Conservation (phyloP, 2,797 vertebrate species). For the Phrynocephalus vlangalii region DNA sequence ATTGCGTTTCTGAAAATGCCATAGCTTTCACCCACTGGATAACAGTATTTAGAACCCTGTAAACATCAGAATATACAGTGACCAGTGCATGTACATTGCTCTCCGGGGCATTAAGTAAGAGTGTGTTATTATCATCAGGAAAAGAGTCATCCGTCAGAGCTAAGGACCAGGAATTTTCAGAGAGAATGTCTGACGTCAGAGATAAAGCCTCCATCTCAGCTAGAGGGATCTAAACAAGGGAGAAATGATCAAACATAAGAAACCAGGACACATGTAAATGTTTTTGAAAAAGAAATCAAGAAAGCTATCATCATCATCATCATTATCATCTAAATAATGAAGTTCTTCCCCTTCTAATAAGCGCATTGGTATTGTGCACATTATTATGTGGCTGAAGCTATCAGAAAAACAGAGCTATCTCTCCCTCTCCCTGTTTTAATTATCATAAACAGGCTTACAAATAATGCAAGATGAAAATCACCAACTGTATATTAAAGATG, state of each 20-base stretch:
- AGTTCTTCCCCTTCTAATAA: slow-evolving; percentile 54
- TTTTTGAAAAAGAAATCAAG: slow-evolving; percentile 48
- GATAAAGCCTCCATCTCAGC: slow-evolving; percentile 99
- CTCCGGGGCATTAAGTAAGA: slow-evolving; percentile 95
- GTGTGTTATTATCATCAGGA: slow-evolving; percentile 93
- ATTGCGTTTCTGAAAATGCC: slow-evolving; percentile 56
- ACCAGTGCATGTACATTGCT: slow-evolving; percentile 94
- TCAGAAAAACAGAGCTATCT: slow-evolving; percentile 42
- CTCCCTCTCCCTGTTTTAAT: background rate
- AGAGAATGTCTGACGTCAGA: slow-evolving; percentile 92
- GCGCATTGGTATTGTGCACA: slow-evolving; percentile 58
- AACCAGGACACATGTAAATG: slow-evolving; percentile 73
- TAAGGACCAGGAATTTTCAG: slow-evolving; percentile 98
- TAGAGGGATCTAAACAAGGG: slow-evolving; percentile 97
- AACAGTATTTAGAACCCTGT: slow-evolving; percentile 80
- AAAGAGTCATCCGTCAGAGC: slow-evolving; percentile 96
- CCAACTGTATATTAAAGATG: slow-evolving; percentile 54
- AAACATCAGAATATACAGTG: slow-evolving; percentile 73
- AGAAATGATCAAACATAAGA: slow-evolving; percentile 93
- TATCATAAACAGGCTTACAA: slow-evolving; percentile 51
- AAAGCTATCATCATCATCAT: slow-evolving; percentile 11
- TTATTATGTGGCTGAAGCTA: slow-evolving; percentile 44
- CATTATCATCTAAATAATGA: slow-evolving; percentile 64
- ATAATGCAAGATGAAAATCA: slow-evolving; percentile 43
- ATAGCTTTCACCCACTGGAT: slow-evolving; percentile 48